Base-by-base conservation (phyloP, 2,888 invertebrate species). In the Thalpophila matura region DNA sequence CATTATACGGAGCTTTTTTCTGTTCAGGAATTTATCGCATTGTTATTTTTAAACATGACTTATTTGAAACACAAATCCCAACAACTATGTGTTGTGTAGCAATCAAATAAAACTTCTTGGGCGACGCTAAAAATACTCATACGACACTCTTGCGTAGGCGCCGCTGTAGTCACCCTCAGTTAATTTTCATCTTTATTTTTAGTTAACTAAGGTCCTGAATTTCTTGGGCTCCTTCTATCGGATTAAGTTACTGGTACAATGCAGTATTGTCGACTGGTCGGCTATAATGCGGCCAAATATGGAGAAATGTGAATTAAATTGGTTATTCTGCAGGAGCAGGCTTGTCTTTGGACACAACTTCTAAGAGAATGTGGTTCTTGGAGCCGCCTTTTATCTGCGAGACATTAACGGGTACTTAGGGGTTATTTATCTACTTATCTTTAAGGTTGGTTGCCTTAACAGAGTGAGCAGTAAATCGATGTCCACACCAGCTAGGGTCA, bases 31-130 rank as follows among this genome's bases (percentile, higher is more conserved):
- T 77, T 64, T 65, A 76, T 53, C 14, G 60, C 51, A 64, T 73
- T 77, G 73, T 77, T 77, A 79, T 77, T 77, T 77, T 76, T 77
- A 69, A 69, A 74, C 77, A 63, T 73, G 74, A 78, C 77, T 68
- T 77, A 76, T 77, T 70, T 68, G 62, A 67, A 74, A 77, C 77
- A 80, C 74, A 74, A 74, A 80, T 80, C 71, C 75, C 64, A 40
- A 68, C 75, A 69, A 74, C 78, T 79, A 75, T 77, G 65, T 69
- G 54, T 58, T 62, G 70, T 77, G 71, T 62, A 67, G 78, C 72
- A 69, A 79, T 77, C 75, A 72, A 81, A 80, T 81, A 79, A 80
- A 80, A 77, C 79, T 77, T 71, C 74, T 80, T 67, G 62, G 80
- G 62, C 61, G 62, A 68, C 26, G 79, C 79, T 80, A 79, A 81